Evolutionary conservation across 2,797 vertebrate species (phyloP).

Genomic region (Hydrophis major): DNA sequence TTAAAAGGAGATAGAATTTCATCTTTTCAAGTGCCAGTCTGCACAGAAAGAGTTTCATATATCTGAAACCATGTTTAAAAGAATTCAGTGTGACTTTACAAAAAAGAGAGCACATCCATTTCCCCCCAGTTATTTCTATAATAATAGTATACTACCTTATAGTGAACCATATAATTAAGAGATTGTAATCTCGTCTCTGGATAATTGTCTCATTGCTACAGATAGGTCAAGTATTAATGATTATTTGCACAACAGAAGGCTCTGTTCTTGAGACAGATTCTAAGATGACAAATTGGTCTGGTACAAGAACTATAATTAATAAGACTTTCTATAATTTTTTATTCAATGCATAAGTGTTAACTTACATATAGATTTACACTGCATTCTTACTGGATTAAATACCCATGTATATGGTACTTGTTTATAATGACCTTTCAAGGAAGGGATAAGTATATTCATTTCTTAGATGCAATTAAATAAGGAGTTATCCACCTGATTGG

Average conservation of each 20-base stretch:
- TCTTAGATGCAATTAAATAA: background rate
- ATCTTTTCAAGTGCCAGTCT: background rate
- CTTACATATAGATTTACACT: background rate
- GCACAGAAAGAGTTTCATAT: background rate
- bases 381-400: background rate
- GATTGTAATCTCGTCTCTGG: slow-evolving; percentile 17
- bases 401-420: background rate
- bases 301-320: slow-evolving; percentile 30
- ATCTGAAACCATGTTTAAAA: slow-evolving; percentile 4
- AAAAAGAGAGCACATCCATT: background rate
- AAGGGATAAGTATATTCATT: background rate
- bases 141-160: slow-evolving; percentile 9
- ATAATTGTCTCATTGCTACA: slow-evolving; percentile 33
- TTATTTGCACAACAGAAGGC: slow-evolving; percentile 30
- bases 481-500: background rate
- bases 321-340: background rate
- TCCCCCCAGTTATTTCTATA: background rate
- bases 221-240: slow-evolving; percentile 23
- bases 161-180: slow-evolving; percentile 29
- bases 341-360: background rate
- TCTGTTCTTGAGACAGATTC: slow-evolving; percentile 21
- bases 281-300: slow-evolving; percentile 25
- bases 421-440: background rate
- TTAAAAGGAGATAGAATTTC: background rate
- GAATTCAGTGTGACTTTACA: background rate